A percentile compares a stretch with the other conserved stretches of the same genome.
Evolutionary conservation across 2,888 invertebrate species (phyloP).

Genomic region (Microplitis manilae): DNA sequence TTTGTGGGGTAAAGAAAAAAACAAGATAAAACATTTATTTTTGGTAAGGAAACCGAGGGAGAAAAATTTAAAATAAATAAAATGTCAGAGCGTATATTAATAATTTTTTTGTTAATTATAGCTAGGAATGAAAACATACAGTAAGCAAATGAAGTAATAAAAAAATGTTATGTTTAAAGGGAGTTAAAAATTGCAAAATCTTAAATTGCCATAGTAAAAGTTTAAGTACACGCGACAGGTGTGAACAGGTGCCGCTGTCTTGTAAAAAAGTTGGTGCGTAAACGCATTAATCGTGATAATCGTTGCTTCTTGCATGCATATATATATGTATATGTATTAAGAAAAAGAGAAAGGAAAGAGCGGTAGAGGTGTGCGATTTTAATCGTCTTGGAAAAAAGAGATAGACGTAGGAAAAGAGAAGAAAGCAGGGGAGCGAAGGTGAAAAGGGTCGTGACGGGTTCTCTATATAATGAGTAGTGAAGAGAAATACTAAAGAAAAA

Average conservation of each 20-base stretch:
- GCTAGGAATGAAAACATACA: too few relatives aligned
- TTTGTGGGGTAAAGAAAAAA: conserved; percentile 19
- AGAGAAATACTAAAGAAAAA: conserved; percentile 16
- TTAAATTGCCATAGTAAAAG: neutral
- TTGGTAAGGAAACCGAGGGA: neutral
- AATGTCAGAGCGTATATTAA: neutral
- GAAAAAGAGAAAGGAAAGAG: conserved; percentile 13
- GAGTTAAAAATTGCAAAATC: neutral
- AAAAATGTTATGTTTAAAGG: neutral
- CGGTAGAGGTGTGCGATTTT: conserved; percentile 29
- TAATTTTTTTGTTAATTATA: neutral
- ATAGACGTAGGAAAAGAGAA: conserved; percentile 17
- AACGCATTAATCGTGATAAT: conserved; percentile 41
- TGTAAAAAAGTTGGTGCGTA: conserved; percentile 32
- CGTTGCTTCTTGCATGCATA: conserved; percentile 7
- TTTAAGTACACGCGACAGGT: conserved; percentile 29
- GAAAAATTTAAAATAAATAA: neutral
- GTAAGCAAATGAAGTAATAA: too few relatives aligned
- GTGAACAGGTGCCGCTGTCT: conserved; percentile 41
- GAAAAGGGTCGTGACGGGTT: conserved; percentile 37
- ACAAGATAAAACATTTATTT: conserved; percentile 1
- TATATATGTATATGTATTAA: conserved; percentile 6
- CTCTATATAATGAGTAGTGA: conserved; percentile 27
- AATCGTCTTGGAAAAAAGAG: conserved; percentile 20
- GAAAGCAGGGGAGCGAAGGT: conserved; percentile 34